A percentile compares a stretch with the other conserved stretches of the same genome.
Conservation (phyloP, 2,797 vertebrate genomes). For the Sebastes aleutianus region DNA sequence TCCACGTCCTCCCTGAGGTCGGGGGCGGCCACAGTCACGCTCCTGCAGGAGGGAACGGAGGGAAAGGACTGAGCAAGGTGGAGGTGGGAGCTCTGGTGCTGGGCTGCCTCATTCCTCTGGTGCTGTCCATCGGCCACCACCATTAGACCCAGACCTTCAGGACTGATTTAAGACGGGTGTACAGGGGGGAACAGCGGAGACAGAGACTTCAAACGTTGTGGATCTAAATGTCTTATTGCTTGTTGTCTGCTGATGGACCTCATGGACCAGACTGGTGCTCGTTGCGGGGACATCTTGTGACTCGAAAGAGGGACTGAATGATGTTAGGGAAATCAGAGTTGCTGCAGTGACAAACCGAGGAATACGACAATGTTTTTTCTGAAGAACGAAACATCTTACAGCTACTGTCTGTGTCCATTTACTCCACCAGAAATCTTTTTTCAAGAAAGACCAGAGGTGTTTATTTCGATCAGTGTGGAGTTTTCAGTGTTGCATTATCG, state of each 20-base stretch:
- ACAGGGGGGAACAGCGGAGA: constrained; percentile 14
- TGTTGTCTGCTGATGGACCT: constrained; percentile 34
- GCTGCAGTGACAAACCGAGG: background rate
- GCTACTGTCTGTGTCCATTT: constrained; percentile 24
- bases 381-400: constrained; percentile 13
- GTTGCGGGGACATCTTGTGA: constrained; percentile 7
- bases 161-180: background rate
- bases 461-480: constrained; percentile 6
- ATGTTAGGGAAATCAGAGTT: background rate
- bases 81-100: constrained; percentile 93
- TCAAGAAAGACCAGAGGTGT: background rate
- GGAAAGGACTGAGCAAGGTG: constrained; percentile 94
- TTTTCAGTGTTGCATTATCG: constrained; percentile 28
- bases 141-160: constrained; percentile 78
- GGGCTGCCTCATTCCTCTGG: constrained; percentile 95
- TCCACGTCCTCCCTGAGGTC: constrained; percentile 98
- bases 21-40: constrained; percentile 95
- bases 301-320: constrained; percentile 13
- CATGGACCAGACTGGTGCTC: constrained; percentile 17
- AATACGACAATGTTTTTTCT: constrained; percentile 4
- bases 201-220: constrained; percentile 22
- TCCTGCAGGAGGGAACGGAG: constrained; percentile 79
- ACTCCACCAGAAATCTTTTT: constrained; percentile 11
- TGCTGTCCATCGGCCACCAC: constrained; percentile 96
- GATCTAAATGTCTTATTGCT: constrained; percentile 60